Evolutionary conservation across 2,797 vertebrate genomes (phyloP).

Genomic region (Arnoldichthys spilopterus): DNA sequence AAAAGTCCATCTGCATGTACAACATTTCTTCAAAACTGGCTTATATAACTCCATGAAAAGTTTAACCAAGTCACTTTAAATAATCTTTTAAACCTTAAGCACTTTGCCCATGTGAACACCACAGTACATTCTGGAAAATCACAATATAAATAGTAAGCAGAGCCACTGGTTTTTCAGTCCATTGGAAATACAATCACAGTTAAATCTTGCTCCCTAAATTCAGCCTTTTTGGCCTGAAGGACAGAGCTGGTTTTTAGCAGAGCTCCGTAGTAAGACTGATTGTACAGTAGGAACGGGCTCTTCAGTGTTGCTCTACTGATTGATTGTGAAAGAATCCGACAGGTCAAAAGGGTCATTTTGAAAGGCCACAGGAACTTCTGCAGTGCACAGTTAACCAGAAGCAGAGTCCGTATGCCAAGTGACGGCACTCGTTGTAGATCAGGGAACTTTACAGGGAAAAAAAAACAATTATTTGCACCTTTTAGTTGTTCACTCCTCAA

Average conservation of each 20-base stretch:
- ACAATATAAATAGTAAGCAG: constrained; percentile 30
- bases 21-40: constrained; percentile 3
- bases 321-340: constrained; percentile 19
- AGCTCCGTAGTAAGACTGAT: constrained; percentile 22
- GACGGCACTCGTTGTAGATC: constrained; percentile 40
- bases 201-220: constrained; percentile 25
- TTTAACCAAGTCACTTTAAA: constrained; percentile 19
- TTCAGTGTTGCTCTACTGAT: constrained; percentile 33
- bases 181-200: constrained; percentile 36
- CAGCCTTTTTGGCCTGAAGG: background rate
- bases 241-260: background rate
- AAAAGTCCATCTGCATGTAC: no score
- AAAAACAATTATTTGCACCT: constrained; percentile 24
- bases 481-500: constrained; percentile 10
- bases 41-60: constrained; percentile 37
- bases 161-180: constrained; percentile 15
- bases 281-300: constrained; percentile 24
- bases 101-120: constrained; percentile 23
- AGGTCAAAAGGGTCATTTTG: constrained; percentile 18
- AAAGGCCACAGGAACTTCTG: constrained; percentile 45
- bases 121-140: constrained; percentile 25
- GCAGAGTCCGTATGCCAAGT: background rate
- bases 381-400: constrained; percentile 33
- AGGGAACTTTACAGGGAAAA: constrained; percentile 27
- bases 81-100: constrained; percentile 23